Base-by-base conservation (phyloP, 2,113 vertebrate species). In the Oceanites oceanicus region DNA sequence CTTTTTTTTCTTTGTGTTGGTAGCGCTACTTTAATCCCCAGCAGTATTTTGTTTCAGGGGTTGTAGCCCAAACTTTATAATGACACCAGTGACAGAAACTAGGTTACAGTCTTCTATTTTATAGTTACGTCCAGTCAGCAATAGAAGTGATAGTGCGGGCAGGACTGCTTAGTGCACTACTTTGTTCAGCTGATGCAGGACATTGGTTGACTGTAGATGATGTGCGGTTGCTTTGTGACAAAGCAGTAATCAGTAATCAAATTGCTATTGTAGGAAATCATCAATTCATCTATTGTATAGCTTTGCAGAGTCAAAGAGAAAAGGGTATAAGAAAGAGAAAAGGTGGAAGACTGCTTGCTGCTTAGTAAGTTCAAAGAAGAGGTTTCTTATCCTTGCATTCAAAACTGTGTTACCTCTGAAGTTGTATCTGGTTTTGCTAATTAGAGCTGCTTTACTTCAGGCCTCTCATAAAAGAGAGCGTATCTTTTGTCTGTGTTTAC, bases 241-340 rank as follows among this genome's bases (percentile, higher is more conserved):
- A 97, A 96, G 80, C 86, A 96, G 62, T 84, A 97, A 97, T 97
- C 95, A 94, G 91, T 94, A 96, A 97, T 97, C 89, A 97, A 91
- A 97, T 97, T 87, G 65, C 38, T 96, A 59, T 96, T 97, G 95
- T 91, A 66, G 61, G 49, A 78, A 88, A 61, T 65, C 17, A 58
- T 80, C 27, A 29, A 29, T 87, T 76, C 26, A 27, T 80, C 49
- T 73, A 5, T 23, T 94, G 77, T 93, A 59, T 93, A 86, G 92
- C 86, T 95, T 96, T 96, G n/a, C 27, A 42, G 84, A 84, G 79
- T 67, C 52, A 90, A 90, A 92, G 86, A 92, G 52, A 88, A 95
- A 82, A 82, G 30, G 49, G 5, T 76, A 0, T 38, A 50, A 70
- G 47, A 53, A 56, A 20, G 42, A 83, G 21, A 34, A 82, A 82